Percentiles rank a stretch among this genome's conserved stretches.
phyloP scores from a whole-genome alignment of 2,797 vertebrate species.

The Galagoides demidoff region DNA sequence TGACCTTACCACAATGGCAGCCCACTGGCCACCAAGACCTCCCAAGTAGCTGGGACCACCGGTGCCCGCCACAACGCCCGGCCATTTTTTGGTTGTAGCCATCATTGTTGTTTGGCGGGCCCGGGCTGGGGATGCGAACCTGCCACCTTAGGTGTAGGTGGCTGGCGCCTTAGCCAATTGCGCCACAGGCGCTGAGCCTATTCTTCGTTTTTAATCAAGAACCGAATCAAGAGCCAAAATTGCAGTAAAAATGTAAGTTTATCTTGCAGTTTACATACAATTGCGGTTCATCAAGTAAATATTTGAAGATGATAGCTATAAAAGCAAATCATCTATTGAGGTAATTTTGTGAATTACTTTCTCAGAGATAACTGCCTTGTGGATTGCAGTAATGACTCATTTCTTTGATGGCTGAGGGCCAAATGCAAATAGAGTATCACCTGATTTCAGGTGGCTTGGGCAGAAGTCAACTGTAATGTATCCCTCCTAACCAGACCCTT shows the following conservation, averaged over 20 bases:
- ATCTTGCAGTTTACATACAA: not conserved
- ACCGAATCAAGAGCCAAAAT: not conserved
- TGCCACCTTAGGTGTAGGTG: too few relatives aligned
- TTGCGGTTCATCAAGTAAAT: not conserved
- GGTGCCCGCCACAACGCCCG: too few relatives aligned
- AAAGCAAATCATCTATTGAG: not conserved
- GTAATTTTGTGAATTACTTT: constrained; percentile 40
- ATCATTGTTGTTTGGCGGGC: too few relatives aligned
- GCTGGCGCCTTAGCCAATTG: too few relatives aligned
- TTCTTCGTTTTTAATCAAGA: too few relatives aligned
- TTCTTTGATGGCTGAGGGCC: constrained; percentile 54
- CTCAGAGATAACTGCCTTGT: constrained; percentile 39
- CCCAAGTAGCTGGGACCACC: too few relatives aligned
- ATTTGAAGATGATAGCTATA: constrained; percentile 37
- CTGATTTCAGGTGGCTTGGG: constrained; percentile 53
- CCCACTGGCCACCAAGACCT: too few relatives aligned
- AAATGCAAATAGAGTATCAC: constrained; percentile 56
- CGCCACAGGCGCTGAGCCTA: too few relatives aligned
- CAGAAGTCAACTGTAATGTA: constrained; percentile 24
- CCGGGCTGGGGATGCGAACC: too few relatives aligned
- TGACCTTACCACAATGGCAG: too few relatives aligned
- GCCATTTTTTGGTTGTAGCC: too few relatives aligned
- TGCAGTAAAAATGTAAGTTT: not conserved
- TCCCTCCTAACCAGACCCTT: constrained; percentile 51
- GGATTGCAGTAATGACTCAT: constrained; percentile 48